Percentiles rank a stretch among this genome's conserved stretches.
Evolutionary conservation across 2,113 vertebrate genomes (phyloP).

Genomic region (Regulus satrapa): DNA sequence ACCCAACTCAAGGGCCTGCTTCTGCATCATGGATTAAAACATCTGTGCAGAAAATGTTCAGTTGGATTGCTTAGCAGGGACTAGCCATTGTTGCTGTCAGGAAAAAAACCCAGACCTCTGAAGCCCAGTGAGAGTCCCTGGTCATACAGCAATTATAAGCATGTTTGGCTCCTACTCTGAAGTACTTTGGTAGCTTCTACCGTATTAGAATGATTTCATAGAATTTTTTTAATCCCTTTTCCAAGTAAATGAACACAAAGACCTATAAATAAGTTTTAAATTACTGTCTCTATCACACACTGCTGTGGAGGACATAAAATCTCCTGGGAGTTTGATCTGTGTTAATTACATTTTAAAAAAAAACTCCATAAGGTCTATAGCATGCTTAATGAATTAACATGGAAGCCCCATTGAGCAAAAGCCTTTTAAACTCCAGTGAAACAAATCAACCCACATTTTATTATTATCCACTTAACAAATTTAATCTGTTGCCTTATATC

Average conservation of each 20-base stretch:
- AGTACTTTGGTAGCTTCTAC: background rate
- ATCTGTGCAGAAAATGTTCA: background rate
- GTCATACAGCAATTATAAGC: background rate
- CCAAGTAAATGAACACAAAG: conserved; percentile 53
- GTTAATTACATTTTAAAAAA: conserved; percentile 69
- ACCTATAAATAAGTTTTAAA: conserved; percentile 62
- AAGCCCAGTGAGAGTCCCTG: background rate
- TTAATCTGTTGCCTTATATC: conserved; percentile 69
- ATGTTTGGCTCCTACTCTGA: background rate
- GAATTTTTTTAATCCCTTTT: conserved; percentile 35
- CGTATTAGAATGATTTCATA: background rate
- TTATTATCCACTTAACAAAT: conserved; percentile 72
- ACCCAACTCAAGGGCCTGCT: background rate
- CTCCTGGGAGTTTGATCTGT: conserved; percentile 59
- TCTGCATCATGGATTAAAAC: background rate
- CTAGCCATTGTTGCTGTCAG: background rate
- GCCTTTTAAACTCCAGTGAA: conserved; percentile 66
- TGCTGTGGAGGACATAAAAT: conserved; percentile 40
- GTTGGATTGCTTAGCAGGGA: background rate
- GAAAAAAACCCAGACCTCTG: background rate
- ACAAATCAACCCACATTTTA: conserved; percentile 68
- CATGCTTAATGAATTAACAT: conserved; percentile 69
- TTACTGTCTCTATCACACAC: conserved; percentile 48
- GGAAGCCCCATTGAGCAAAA: conserved; percentile 59
- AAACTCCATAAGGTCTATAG: conserved; percentile 61